A percentile compares a stretch with the other conserved stretches of the same genome.
Evolutionary conservation across 2,888 invertebrate species (phyloP).

Genomic region (Conchocele bisecta): DNA sequence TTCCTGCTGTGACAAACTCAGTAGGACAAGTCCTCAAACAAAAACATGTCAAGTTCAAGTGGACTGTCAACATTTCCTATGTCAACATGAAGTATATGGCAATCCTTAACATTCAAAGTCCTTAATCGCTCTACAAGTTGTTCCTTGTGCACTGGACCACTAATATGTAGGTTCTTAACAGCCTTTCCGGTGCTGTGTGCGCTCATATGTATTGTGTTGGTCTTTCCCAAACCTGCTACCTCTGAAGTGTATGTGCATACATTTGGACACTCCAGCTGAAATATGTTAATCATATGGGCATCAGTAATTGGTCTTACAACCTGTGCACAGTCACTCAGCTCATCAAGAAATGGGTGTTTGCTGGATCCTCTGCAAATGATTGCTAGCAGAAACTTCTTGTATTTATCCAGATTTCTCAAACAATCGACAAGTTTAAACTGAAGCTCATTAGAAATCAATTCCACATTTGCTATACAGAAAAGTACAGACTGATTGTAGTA

Average conservation of each 20-base stretch:
- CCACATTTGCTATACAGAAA: slow-evolving; percentile 63
- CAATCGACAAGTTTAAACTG: slow-evolving; percentile 58
- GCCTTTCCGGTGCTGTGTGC: slow-evolving; percentile 30
- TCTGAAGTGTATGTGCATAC: slow-evolving; percentile 56
- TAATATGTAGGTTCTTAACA: slow-evolving; percentile 57
- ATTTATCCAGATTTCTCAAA: slow-evolving; percentile 23
- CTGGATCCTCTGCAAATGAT: slow-evolving; percentile 59
- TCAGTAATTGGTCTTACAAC: slow-evolving; percentile 41
- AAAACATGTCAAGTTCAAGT: slow-evolving; percentile 55
- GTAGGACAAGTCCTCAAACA: no score
- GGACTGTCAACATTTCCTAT: slow-evolving; percentile 54
- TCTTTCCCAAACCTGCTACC: slow-evolving; percentile 64
- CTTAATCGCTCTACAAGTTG: slow-evolving; percentile 42
- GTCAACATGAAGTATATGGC: slow-evolving; percentile 62
- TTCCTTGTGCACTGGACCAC: slow-evolving; percentile 52
- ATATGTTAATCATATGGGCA: slow-evolving; percentile 15
- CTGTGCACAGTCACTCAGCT: slow-evolving; percentile 26
- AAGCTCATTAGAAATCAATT: slow-evolving; percentile 56
- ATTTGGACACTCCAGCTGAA: slow-evolving; percentile 30
- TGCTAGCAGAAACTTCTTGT: slow-evolving; percentile 37
- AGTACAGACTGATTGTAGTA: slow-evolving; percentile 13
- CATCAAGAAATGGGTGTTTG: slow-evolving; percentile 60
- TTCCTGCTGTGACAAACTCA: slow-evolving; percentile 51
- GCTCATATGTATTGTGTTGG: slow-evolving; percentile 38
- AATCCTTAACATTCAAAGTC: slow-evolving; percentile 21